A percentile compares a stretch with the other conserved stretches of the same genome.
Conservation (phyloP, 1,140 invertebrate species). For the Sycobia sp. region DNA sequence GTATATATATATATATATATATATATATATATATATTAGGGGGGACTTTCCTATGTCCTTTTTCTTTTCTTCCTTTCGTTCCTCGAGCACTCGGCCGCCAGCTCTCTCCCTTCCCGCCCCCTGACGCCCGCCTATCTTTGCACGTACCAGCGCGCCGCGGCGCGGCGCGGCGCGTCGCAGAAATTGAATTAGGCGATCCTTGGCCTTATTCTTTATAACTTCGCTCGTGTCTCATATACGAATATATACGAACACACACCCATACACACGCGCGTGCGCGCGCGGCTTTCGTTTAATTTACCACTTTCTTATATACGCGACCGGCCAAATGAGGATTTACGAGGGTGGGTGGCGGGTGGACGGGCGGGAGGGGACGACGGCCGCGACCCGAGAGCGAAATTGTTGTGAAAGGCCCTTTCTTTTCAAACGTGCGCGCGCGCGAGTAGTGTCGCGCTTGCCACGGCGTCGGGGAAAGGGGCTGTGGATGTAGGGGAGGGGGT, state of each 20-base stretch:
- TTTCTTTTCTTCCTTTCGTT: not conserved
- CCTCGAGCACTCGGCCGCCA: too few relatives aligned
- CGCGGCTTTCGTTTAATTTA: constrained; percentile 32
- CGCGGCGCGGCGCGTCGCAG: constrained; percentile 21
- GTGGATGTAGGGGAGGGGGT: too few relatives aligned
- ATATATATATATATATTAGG: too few relatives aligned
- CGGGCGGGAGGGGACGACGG: not conserved
- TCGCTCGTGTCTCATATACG: too few relatives aligned
- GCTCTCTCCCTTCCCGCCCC: too few relatives aligned
- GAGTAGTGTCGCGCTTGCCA: too few relatives aligned
- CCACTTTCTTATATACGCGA: constrained; percentile 26
- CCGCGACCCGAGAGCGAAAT: constrained; percentile 22
- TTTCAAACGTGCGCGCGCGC: too few relatives aligned
- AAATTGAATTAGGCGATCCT: constrained; percentile 36
- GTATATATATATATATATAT: constrained; percentile 27
- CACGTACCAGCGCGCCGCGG: not conserved
- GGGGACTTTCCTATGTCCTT: constrained; percentile 8
- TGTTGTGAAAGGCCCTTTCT: constrained; percentile 31
- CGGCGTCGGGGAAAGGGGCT: too few relatives aligned
- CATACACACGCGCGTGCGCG: too few relatives aligned
- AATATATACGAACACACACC: too few relatives aligned
- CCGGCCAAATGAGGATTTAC: constrained; percentile 33
- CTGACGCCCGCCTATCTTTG: too few relatives aligned
- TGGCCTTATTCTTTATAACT: constrained; percentile 35
- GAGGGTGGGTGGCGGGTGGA: constrained; percentile 6